Percentiles rank a stretch among this genome's conserved stretches.
phyloP scores from a whole-genome alignment of 2,888 invertebrate genomes.

The Cantharis rustica region DNA sequence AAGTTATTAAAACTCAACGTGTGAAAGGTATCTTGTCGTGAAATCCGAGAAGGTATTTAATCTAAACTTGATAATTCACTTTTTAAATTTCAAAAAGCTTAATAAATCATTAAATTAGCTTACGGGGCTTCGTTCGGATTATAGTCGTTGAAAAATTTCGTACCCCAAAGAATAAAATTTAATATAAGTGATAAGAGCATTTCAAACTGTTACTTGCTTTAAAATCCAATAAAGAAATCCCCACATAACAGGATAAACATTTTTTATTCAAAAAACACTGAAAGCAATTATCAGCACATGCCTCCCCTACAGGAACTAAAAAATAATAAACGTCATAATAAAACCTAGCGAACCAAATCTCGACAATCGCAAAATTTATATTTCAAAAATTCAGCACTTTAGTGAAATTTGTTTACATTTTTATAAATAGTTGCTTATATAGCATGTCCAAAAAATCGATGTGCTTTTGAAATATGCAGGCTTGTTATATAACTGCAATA shows the following conservation, averaged over 20 bases:
- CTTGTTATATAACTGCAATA: no score
- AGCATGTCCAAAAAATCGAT: not conserved
- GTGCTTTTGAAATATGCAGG: no score
- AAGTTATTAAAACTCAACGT: constrained; percentile 22
- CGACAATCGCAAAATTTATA: not conserved
- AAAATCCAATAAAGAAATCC: not conserved
- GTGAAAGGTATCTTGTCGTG: constrained; percentile 6
- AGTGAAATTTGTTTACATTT: not conserved
- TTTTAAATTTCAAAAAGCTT: not conserved
- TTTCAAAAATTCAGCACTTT: not conserved
- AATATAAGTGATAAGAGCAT: not conserved
- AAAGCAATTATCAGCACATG: not conserved
- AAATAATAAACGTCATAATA: not conserved
- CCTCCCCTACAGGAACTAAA: not conserved
- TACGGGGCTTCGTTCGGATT: not conserved
- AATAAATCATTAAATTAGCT: not conserved
- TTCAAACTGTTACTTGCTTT: not conserved
- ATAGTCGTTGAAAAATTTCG: not conserved
- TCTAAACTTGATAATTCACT: not conserved
- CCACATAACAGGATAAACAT: not conserved
- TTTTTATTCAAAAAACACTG: not conserved
- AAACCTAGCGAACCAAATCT: not conserved
- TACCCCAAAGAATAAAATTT: not conserved
- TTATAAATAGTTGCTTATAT: not conserved
- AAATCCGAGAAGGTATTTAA: not conserved